Evolutionary conservation across 2,888 invertebrate genomes (phyloP).

Genomic region (Xestia sexstrigata): DNA sequence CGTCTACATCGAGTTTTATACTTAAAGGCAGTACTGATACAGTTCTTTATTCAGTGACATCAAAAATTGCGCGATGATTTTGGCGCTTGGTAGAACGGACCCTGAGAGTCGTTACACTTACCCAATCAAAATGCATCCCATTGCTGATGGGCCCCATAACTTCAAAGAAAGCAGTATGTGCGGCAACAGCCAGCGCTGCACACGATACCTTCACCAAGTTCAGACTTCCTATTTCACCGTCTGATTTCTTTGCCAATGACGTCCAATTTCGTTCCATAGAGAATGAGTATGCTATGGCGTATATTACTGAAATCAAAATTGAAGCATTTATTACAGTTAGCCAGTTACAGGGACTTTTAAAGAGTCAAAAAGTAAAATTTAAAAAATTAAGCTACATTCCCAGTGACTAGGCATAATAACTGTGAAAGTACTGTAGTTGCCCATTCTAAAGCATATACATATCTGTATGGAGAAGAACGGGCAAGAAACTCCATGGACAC

Average conservation of each 20-base stretch:
- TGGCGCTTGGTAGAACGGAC: not conserved
- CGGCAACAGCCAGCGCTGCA: not conserved
- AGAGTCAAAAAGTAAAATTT: not conserved
- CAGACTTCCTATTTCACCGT: constrained; percentile 32
- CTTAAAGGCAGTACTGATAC: not conserved
- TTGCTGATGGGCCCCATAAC: constrained; percentile 42
- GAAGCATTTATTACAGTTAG: not conserved
- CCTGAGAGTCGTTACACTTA: not conserved
- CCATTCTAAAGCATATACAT: not conserved
- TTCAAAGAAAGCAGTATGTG: constrained; percentile 32
- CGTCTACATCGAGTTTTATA: not conserved
- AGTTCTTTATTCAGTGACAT: not conserved
- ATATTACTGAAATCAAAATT: constrained; percentile 26
- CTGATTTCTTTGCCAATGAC: constrained; percentile 38
- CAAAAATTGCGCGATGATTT: not conserved
- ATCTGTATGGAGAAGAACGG: not conserved
- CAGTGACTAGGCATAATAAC: not conserved
- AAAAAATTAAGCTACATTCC: not conserved
- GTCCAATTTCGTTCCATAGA: constrained; percentile 41
- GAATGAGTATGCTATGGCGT: constrained; percentile 30
- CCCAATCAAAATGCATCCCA: constrained; percentile 34
- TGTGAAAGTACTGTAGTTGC: not conserved
- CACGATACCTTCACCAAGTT: constrained; percentile 13
- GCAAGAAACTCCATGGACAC: not conserved
- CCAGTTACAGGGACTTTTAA: not conserved